Percentiles rank a stretch among this genome's conserved stretches.
phyloP scores from a whole-genome alignment of 2,113 vertebrate genomes.

The Corapipo altera region DNA sequence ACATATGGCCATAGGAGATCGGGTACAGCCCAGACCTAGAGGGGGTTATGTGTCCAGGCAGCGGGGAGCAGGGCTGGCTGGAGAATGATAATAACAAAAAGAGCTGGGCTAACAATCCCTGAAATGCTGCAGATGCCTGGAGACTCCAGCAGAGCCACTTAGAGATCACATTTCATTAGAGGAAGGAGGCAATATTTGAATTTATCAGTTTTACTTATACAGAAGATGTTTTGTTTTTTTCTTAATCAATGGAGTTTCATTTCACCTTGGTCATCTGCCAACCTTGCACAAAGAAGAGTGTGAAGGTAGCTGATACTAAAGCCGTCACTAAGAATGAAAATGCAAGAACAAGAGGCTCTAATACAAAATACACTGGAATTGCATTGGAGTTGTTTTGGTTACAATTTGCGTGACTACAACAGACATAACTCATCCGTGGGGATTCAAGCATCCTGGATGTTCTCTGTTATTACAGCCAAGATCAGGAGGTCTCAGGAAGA shows the following conservation, averaged over 20 bases:
- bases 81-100: background rate
- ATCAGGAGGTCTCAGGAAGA: background rate
- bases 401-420: background rate
- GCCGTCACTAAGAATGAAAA: background rate
- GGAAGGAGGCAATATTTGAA: background rate
- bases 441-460: background rate
- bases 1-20: fast-evolving
- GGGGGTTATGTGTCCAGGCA: background rate
- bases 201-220: background rate
- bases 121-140: background rate
- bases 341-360: fast-evolving
- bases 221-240: background rate
- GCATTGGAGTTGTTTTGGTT: background rate
- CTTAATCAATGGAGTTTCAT: background rate
- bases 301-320: background rate
- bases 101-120: background rate
- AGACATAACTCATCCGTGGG: background rate
- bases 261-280: background rate
- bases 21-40: background rate
- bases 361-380: background rate
- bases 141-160: background rate
- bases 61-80: background rate
- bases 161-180: background rate
- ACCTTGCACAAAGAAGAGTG: background rate
- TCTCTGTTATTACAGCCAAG: background rate